Evolutionary conservation across 2,888 invertebrate genomes (phyloP), one percentile per base, ranked within the genome.

Genomic region (Cartodere bifasciata): DNA sequence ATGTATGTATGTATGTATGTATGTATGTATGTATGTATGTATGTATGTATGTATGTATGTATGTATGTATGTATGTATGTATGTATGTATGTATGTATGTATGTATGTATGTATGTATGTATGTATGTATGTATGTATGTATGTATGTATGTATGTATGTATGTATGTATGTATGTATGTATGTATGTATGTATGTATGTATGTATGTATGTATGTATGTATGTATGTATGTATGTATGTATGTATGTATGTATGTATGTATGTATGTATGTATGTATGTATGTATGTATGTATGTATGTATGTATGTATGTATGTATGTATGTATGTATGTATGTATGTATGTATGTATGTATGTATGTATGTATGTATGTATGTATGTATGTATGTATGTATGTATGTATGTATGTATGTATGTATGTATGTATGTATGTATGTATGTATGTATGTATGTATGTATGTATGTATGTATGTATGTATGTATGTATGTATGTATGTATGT

Each of bases 21-120:
- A 24, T 24, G 13, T 24, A 4, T 24, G 13, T 24, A 24, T 24
- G 13, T 24, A 24, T 24, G 13, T 24, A 24, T 24, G 13, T 24
- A 24, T 24, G 13, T 24, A 24, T 24, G 13, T 24, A 24, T 24
- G 13, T 24, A 24, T 24, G 13, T 24, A 24, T 24, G 13, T 24
- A 24, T 24, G 13, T 24, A 24, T 24, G 13, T 24, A 24, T 3
- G 3, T 24, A 24, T 24, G 4, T 24, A 24, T 11, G 10, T 24
- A 24, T 17, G 20, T 17, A 17, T 17, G 20, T 17, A 17, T 17
- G 9, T 17, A 17, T 17, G 9, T 17, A 17, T 17, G 9, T 17
- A 17, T 17, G 9, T 17, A 17, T 17, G 9, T 17, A 17, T 17
- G 9, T 17, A 17, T 17, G 9, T 17, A 17, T 17, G 9, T 17